A percentile compares a stretch with the other conserved stretches of the same genome.
phyloP scores from a whole-genome alignment of 1,140 invertebrate genomes.

The Trypoxylus dichotomus region DNA sequence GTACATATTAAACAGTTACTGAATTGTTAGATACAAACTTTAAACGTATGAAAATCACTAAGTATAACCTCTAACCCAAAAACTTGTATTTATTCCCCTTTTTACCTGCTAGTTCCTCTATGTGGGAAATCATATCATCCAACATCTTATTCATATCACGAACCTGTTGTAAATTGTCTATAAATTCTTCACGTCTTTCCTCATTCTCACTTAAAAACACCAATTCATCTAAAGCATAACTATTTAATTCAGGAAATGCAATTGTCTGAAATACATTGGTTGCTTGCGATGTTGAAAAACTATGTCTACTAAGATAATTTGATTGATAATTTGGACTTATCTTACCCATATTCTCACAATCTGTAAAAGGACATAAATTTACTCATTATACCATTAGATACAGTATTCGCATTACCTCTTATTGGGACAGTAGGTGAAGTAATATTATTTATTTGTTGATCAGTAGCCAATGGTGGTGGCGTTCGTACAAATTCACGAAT shows the following conservation, averaged over 20 bases:
- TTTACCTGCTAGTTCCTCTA: slow-evolving; percentile 71
- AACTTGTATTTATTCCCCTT: no score
- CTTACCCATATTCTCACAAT: slow-evolving; percentile 41
- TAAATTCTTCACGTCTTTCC: slow-evolving; percentile 69
- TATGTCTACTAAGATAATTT: slow-evolving; percentile 37
- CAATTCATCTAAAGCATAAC: slow-evolving; percentile 68
- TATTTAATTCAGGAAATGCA: slow-evolving; percentile 67
- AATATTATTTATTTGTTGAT: slow-evolving; percentile 46
- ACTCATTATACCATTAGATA: neutral
- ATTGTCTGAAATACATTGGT: slow-evolving; percentile 35
- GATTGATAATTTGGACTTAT: slow-evolving; percentile 44
- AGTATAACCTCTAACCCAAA: no score
- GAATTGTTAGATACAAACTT: no score
- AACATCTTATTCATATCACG: slow-evolving; percentile 68
- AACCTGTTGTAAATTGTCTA: slow-evolving; percentile 67
- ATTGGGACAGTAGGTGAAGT: slow-evolving; percentile 50
- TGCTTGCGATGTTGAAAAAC: slow-evolving; percentile 43
- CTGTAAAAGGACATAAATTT: slow-evolving; percentile 35
- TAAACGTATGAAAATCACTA: no score
- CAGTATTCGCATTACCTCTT: slow-evolving; percentile 48
- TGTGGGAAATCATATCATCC: slow-evolving; percentile 70
- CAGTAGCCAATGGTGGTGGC: slow-evolving; percentile 58
- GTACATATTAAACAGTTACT: no score
- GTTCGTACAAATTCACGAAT: slow-evolving; percentile 74
- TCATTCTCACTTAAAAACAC: slow-evolving; percentile 66